Evolutionary conservation across 2,113 vertebrate species (phyloP), one percentile per base, ranked within the genome.

Genomic region (Ophthalmotilapia sp.): DNA sequence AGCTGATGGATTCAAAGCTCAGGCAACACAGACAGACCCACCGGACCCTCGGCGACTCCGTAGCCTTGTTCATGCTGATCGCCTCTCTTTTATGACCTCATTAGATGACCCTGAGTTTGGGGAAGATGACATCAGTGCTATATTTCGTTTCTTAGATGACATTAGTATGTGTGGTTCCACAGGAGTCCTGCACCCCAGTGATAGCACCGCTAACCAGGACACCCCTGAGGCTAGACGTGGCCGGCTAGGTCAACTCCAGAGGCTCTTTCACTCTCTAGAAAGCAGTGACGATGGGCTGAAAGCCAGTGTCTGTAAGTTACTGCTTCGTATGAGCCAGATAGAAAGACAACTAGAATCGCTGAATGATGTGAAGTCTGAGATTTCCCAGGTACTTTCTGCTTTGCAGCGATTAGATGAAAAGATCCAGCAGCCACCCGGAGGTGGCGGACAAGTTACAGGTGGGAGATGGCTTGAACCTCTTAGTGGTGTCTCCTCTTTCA

Each of bases 61-160:
- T 26, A 96, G 96, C 79, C 73, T 97, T 58, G 95, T 97, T 58
- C 97, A 97, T 0, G 86, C 96, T 0, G 97, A 98, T 88, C 91
- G 97, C 21, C 97, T 97, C 13, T 96, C 97, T 6, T 95, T 97
- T 65, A 98, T 97, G 94, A 97, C 97, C n/a, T 98, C 98, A 0
- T 97, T 99, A 2, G 98, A 99, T 2, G 98, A 99, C 91, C 98
- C 98, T 0, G 98, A 99, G 55, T 94, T 97, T 29, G 97, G 97
- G 0, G 99, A 99, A 77, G 96, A 97, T 2, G 98, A 99, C 92
- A 99, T 99, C 92, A 99, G 99, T 7, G 98, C 97, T 82, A 99
- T 99, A 68, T 99, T 99, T 91, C 96, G 98, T 1, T 99, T 99
- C 90, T 95, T 99, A 36, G 99, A 99, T 19, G 99, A 99, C 91